These are phyloP conservation scores for Junco hyemalis DNA, from an alignment of 2,113 vertebrate species.

Conservation along the genomic window DNA sequence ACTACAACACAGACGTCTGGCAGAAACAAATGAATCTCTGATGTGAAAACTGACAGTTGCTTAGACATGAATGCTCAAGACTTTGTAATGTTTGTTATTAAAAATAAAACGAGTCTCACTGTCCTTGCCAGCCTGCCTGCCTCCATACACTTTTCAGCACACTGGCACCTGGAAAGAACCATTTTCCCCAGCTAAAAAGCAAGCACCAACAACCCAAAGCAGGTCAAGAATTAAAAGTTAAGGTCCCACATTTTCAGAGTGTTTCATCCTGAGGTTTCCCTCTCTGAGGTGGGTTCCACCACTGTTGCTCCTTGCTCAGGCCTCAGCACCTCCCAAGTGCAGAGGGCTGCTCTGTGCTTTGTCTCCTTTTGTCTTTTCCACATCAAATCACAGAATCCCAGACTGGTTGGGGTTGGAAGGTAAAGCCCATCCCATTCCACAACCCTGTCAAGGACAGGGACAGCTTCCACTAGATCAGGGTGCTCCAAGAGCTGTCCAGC, in stretches of 20 bases:
- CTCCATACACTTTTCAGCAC: not conserved
- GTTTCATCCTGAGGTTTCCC: not conserved
- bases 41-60: slow-evolving; percentile 1
- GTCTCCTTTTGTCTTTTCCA: not conserved
- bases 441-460: not conserved
- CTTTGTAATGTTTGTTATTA: not conserved
- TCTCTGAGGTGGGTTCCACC: rapidly evolving
- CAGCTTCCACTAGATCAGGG: not conserved
- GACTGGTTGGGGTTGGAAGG: not conserved
- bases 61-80: not conserved
- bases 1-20: not conserved
- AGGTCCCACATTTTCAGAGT: not conserved
- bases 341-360: not conserved
- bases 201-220: not conserved
- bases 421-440: not conserved
- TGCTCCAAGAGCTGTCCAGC: not conserved
- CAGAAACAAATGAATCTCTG: not conserved
- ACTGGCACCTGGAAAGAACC: not conserved
- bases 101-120: not conserved
- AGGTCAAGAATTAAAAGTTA: not conserved
- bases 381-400: not conserved
- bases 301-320: rapidly evolving
- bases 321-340: rapidly evolving
- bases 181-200: not conserved
- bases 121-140: not conserved